Conservation (phyloP, 2,888 invertebrate genomes). For the Dermolepida albohirtum region DNA sequence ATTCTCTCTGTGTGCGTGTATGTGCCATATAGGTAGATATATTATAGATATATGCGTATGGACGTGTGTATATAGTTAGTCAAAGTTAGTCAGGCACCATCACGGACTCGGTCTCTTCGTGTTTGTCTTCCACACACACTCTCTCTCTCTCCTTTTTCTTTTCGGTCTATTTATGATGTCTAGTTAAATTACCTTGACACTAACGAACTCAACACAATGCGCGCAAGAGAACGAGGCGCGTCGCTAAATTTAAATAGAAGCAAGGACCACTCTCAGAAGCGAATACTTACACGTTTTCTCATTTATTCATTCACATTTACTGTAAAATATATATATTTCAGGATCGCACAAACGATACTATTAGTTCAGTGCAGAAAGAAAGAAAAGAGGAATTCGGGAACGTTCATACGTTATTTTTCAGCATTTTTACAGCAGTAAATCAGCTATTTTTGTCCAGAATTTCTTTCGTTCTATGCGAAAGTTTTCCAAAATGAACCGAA, state of each 20-base stretch:
- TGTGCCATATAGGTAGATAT: constrained; percentile 9
- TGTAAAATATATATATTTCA: too few relatives aligned
- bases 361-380: too few relatives aligned
- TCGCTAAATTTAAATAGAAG: constrained; percentile 1
- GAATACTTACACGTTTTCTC: neutral
- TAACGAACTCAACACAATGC: constrained; percentile 60
- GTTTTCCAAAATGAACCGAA: too few relatives aligned
- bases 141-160: constrained; percentile 20
- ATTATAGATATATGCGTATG: constrained; percentile 29
- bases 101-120: constrained; percentile 37
- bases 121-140: neutral
- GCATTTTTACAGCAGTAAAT: too few relatives aligned
- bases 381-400: too few relatives aligned
- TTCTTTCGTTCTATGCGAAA: too few relatives aligned
- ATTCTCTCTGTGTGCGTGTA: too few relatives aligned
- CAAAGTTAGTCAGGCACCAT: constrained; percentile 24
- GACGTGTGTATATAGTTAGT: constrained; percentile 31
- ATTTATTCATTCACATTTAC: too few relatives aligned
- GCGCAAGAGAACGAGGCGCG: constrained; percentile 43
- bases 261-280: neutral
- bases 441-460: too few relatives aligned
- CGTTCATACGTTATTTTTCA: too few relatives aligned
- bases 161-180: constrained; percentile 62
- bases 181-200: constrained; percentile 65
- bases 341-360: too few relatives aligned